Conservation (phyloP, 2,797 vertebrate genomes). For the Myotis vivesi region DNA sequence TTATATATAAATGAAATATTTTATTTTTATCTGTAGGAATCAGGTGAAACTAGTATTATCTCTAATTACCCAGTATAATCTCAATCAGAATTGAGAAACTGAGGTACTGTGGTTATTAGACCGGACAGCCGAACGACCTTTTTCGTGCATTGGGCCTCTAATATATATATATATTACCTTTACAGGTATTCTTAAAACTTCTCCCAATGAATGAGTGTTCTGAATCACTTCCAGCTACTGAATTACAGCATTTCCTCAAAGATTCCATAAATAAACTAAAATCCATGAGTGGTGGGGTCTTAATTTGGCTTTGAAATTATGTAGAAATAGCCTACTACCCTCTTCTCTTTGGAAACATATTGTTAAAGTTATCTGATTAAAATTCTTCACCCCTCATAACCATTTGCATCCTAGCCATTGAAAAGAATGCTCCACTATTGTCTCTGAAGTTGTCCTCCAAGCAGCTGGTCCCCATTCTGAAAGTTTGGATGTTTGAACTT, state of each 20-base stretch:
- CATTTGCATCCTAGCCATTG: background rate
- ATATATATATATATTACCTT: too few species aligned
- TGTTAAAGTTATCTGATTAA: background rate
- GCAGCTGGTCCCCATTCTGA: background rate
- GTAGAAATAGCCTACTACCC: background rate
- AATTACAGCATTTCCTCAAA: background rate
- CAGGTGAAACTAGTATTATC: background rate
- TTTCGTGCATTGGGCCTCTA: too few species aligned
- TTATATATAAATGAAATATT: background rate
- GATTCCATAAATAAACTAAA: slow-evolving; percentile 2
- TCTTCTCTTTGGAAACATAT: background rate
- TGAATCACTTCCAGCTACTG: background rate
- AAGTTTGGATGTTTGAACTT: background rate
- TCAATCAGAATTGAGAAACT: background rate
- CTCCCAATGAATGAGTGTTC: slow-evolving; percentile 18
- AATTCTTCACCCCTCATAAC: background rate
- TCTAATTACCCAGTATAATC: background rate
- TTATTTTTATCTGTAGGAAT: background rate
- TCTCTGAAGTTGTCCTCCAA: background rate
- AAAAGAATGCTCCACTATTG: background rate
- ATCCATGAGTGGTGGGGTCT: background rate
- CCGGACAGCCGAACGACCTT: too few species aligned
- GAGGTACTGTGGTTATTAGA: background rate
- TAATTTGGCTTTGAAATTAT: background rate
- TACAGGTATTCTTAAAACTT: background rate